Evolutionary conservation across 2,113 vertebrate species (phyloP).

Genomic region (Chloropsis cyanopogon): DNA sequence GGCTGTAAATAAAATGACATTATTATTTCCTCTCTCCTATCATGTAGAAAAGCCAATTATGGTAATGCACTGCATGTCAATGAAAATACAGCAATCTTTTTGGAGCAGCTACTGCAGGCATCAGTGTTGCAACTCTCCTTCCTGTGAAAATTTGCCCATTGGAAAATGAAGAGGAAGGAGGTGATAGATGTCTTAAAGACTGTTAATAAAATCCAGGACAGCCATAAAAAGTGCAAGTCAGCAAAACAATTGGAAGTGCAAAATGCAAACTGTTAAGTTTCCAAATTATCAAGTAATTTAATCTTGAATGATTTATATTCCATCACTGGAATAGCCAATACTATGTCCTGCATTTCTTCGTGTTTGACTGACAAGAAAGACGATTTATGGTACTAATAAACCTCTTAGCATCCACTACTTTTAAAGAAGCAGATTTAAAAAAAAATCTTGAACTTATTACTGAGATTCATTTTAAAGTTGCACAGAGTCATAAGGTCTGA

Average conservation of each 20-base stretch:
- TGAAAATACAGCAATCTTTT: constrained; percentile 94
- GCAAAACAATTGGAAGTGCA: constrained; percentile 78
- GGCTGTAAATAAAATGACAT: constrained; percentile 99
- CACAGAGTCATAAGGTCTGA: constrained; percentile 31
- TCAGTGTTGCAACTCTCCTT: constrained; percentile 74
- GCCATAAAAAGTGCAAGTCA: constrained; percentile 81
- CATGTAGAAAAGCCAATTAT: constrained; percentile 99
- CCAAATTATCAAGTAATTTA: constrained; percentile 83
- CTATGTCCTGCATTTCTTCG: constrained; percentile 54
- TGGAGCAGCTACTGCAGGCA: constrained; percentile 81
- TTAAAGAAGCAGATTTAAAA: constrained; percentile 48
- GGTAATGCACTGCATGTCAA: constrained; percentile 99
- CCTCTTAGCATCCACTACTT: constrained; percentile 58
- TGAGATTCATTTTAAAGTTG: constrained; percentile 56
- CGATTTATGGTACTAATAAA: constrained; percentile 72
- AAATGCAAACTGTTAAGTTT: constrained; percentile 81
- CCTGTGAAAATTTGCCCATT: constrained; percentile 79
- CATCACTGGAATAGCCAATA: constrained; percentile 64
- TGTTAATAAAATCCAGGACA: constrained; percentile 76
- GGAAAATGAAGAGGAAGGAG: constrained; percentile 78
- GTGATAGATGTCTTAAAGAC: constrained; percentile 78
- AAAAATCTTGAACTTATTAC: constrained; percentile 59
- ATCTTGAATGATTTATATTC: constrained; percentile 78
- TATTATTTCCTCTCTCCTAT: constrained; percentile 99
- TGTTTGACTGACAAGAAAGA: constrained; percentile 73